A percentile compares a stretch with the other conserved stretches of the same genome.
phyloP scores from a whole-genome alignment of 2,797 vertebrate species.

The Darevskia mixta region DNA sequence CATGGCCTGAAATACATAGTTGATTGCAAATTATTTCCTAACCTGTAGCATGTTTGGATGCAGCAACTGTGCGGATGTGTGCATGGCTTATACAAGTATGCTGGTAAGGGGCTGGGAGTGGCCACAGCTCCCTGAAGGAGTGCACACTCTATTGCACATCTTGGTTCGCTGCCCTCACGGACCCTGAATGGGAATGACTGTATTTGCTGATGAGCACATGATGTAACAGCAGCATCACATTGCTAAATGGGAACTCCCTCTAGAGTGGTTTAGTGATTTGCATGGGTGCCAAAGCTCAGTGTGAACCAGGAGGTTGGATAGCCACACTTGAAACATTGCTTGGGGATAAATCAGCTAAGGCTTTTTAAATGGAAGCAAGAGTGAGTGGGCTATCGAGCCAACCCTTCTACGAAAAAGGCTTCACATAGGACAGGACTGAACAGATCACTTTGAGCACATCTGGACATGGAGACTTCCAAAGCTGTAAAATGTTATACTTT shows the following conservation, averaged over 20 bases:
- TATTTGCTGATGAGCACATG: too few relatives aligned
- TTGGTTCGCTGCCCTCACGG: not conserved
- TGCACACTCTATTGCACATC: too few relatives aligned
- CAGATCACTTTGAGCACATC: not conserved
- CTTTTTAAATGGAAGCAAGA: not conserved
- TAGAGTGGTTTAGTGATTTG: not conserved
- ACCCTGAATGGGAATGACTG: not conserved
- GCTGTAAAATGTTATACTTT: constrained; percentile 31
- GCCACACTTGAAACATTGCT: not conserved
- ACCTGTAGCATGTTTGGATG: not conserved
- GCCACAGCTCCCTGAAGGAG: not conserved
- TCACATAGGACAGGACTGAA: not conserved
- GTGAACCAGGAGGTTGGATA: not conserved
- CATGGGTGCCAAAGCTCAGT: not conserved
- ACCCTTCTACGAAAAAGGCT: not conserved
- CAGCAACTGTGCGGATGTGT: not conserved
- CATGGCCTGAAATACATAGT: not conserved
- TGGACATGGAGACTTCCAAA: constrained; percentile 23
- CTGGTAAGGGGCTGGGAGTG: not conserved
- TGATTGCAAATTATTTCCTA: not conserved
- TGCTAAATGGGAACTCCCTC: not conserved
- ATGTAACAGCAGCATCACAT: too few relatives aligned
- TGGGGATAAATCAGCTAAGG: too few relatives aligned
- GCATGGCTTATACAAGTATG: not conserved
- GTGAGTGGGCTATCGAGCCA: too few relatives aligned